A percentile compares a stretch with the other conserved stretches of the same genome.
These are phyloP conservation scores for Tiliacea aurago DNA, from an alignment of 2,888 invertebrate species.

Conservation along the genomic window DNA sequence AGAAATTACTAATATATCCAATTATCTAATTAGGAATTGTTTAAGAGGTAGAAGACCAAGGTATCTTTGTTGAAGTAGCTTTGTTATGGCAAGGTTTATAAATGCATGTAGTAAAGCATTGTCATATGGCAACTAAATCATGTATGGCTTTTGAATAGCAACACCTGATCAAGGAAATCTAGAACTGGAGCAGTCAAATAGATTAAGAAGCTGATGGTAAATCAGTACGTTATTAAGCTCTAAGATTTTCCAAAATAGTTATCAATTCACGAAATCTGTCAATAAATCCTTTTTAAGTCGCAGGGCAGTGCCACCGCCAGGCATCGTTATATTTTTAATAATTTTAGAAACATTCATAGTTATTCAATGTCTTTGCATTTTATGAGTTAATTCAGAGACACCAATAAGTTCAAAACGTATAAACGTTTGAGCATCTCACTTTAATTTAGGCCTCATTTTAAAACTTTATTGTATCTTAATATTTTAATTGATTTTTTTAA, in stretches of 20 bases:
- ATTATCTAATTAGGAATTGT: constrained; percentile 61
- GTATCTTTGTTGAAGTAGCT: constrained; percentile 64
- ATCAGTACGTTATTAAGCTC: not conserved
- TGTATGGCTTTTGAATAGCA: constrained; percentile 42
- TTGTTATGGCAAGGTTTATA: constrained; percentile 65
- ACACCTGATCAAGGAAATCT: constrained; percentile 20
- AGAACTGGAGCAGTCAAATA: constrained; percentile 1
- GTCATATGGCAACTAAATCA: constrained; percentile 65
- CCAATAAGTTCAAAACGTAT: constrained; percentile 18
- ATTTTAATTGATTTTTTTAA: not conserved
- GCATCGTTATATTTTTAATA: not conserved
- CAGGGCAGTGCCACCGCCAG: not conserved
- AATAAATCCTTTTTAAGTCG: not conserved
- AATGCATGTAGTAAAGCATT: constrained; percentile 51
- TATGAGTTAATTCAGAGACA: not conserved
- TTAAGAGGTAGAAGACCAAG: constrained; percentile 73
- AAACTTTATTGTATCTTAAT: not conserved
- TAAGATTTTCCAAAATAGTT: constrained; percentile 21
- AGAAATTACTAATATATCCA: constrained; percentile 56
- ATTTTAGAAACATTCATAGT: constrained; percentile 1
- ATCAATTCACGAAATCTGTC: not conserved
- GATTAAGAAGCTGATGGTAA: not conserved
- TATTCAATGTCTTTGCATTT: not conserved
- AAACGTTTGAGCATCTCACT: constrained; percentile 24
- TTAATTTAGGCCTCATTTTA: constrained; percentile 32